Conservation (phyloP, 2,113 vertebrate genomes). For the Callipepla californica region DNA sequence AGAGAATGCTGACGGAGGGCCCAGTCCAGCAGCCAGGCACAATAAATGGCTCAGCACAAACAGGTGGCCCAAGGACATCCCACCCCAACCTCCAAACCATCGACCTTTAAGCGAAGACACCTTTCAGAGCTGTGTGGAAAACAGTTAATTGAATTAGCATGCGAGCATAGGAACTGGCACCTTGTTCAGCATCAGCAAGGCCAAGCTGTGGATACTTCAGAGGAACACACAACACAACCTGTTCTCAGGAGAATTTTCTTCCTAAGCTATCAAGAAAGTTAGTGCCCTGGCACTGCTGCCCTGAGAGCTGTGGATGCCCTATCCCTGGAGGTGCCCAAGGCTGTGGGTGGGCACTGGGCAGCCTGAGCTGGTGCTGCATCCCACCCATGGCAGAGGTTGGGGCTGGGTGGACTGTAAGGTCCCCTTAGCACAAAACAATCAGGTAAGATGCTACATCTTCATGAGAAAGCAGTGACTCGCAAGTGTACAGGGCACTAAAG, state of each 20-base stretch:
- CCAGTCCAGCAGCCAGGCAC: constrained; percentile 33
- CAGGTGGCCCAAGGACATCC: constrained; percentile 50
- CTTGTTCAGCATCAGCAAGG: not conserved
- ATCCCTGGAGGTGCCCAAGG: not conserved
- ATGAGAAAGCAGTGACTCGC: not conserved
- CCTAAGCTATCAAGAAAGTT: not conserved
- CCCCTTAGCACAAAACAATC: too few species aligned
- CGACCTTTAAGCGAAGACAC: constrained; percentile 45
- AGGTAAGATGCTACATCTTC: not conserved
- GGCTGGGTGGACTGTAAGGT: not conserved
- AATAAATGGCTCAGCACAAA: constrained; percentile 41
- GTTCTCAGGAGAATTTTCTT: not conserved
- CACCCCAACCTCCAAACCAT: constrained; percentile 40
- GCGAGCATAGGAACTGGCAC: not conserved
- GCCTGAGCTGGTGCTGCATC: not conserved
- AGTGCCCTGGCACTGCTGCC: not conserved
- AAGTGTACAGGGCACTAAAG: not conserved
- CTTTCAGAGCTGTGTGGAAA: not conserved
- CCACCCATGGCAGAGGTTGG: not conserved
- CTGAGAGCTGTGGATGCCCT: not conserved
- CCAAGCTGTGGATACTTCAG: not conserved
- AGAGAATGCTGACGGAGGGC: constrained; percentile 14
- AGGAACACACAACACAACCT: not conserved
- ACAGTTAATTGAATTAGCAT: not conserved
- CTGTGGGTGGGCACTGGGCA: not conserved